These are phyloP conservation scores for Ruditapes philippinarum DNA, from an alignment of 1,140 invertebrate genomes.

Conservation along the genomic window DNA sequence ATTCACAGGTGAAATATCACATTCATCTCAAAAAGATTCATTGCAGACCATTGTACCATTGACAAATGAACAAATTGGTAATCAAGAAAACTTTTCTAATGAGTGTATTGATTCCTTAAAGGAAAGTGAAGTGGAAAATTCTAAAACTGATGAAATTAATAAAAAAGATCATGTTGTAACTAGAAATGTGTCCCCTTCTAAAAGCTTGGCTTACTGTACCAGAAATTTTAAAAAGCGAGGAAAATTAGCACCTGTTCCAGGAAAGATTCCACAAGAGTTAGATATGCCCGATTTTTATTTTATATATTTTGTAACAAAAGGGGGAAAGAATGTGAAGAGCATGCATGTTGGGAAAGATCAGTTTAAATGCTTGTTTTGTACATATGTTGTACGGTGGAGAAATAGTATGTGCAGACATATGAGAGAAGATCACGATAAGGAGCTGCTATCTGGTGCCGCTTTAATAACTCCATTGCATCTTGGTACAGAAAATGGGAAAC, in stretches of 20 bases:
- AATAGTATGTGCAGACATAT: slow-evolving; percentile 78
- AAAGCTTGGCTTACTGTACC: too few relatives aligned
- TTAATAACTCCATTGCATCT: slow-evolving; percentile 42
- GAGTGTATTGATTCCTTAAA: too few relatives aligned
- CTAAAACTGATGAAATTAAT: too few relatives aligned
- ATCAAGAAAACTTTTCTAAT: too few relatives aligned
- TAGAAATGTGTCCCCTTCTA: too few relatives aligned
- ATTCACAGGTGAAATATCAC: too few relatives aligned
- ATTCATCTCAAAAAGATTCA: too few relatives aligned
- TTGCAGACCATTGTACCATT: too few relatives aligned
- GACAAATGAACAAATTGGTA: too few relatives aligned
- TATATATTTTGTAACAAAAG: slow-evolving; percentile 69
- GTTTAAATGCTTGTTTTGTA: slow-evolving; percentile 82
- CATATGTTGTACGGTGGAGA: slow-evolving; percentile 75
- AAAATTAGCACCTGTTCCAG: not conserved
- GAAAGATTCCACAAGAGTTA: slow-evolving; percentile 22
- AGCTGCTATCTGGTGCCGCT: slow-evolving; percentile 66
- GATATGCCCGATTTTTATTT: slow-evolving; percentile 79
- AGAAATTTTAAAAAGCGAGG: not conserved
- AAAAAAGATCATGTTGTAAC: too few relatives aligned
- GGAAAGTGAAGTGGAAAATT: too few relatives aligned
- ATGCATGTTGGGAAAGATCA: slow-evolving; percentile 69
- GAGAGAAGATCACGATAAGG: slow-evolving; percentile 74
- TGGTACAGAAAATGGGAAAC: slow-evolving; percentile 50
- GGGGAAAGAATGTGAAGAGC: slow-evolving; percentile 55